Conservation (phyloP, 2,888 invertebrate species). For the Masnerella sp. region DNA sequence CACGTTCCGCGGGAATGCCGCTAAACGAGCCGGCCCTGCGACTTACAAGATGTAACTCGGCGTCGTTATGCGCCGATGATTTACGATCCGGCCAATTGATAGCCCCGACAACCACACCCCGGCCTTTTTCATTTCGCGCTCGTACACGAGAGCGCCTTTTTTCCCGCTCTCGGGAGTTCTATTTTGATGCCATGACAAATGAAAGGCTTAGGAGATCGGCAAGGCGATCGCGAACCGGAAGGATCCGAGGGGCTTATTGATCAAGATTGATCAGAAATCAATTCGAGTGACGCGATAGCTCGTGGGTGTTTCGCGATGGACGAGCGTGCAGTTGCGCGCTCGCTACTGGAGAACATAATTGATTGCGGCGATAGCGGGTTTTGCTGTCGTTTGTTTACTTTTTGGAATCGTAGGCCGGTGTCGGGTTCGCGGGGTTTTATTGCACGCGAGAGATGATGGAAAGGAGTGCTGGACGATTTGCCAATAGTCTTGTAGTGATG, state of each 20-base stretch:
- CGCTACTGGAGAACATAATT: too few species aligned
- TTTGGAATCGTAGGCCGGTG: too few species aligned
- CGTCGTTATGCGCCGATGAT: slow-evolving; percentile 54
- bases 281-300: not conserved
- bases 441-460: too few species aligned
- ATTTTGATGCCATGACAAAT: slow-evolving; percentile 32
- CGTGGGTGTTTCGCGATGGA: too few species aligned
- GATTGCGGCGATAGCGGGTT: too few species aligned
- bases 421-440: too few species aligned
- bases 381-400: too few species aligned
- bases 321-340: too few species aligned
- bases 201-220: slow-evolving; percentile 1
- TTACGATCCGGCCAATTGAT: slow-evolving; percentile 53
- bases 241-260: slow-evolving; percentile 4
- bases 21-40: slow-evolving; percentile 43
- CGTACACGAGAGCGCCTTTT: slow-evolving; percentile 10
- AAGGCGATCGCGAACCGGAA: not conserved
- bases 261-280: slow-evolving; percentile 1
- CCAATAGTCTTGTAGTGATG: too few species aligned
- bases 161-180: slow-evolving; percentile 18
- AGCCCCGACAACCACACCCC: slow-evolving; percentile 49
- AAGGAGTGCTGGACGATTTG: too few species aligned
- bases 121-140: slow-evolving; percentile 34
- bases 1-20: slow-evolving; percentile 47
- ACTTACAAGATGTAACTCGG: slow-evolving; percentile 53